A percentile compares a stretch with the other conserved stretches of the same genome.
Conservation (phyloP, 2,888 invertebrate species). For the Drosophila lutescens region DNA sequence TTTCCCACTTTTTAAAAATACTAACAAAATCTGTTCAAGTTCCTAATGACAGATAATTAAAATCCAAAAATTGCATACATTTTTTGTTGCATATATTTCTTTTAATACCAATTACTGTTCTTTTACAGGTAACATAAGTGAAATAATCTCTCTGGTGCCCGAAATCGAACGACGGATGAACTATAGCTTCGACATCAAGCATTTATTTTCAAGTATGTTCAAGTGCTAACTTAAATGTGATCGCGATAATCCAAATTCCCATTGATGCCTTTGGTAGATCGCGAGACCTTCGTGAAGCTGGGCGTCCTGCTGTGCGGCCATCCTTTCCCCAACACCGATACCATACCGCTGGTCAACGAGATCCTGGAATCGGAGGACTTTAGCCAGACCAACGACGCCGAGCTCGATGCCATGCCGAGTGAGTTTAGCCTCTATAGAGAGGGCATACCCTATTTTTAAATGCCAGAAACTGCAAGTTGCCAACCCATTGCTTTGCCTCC, state of each 20-base stretch:
- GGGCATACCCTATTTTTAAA: neutral
- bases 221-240: neutral
- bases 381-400: conserved; percentile 82
- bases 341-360: conserved; percentile 83
- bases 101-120: too few species aligned
- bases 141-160: conserved; percentile 79
- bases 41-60: too few species aligned
- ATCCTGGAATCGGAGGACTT: conserved; percentile 83
- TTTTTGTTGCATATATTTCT: too few species aligned
- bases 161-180: conserved; percentile 80
- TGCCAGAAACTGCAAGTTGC: neutral
- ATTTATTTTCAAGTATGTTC: conserved; percentile 82
- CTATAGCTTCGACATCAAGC: conserved; percentile 81
- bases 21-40: too few species aligned
- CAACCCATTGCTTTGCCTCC: conserved; percentile 22
- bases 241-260: neutral
- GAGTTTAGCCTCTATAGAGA: conserved; percentile 40
- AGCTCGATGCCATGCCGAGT: conserved; percentile 84
- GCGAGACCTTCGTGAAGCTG: conserved; percentile 85
- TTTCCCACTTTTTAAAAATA: too few species aligned
- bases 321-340: conserved; percentile 85
- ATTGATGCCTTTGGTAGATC: conserved; percentile 65
- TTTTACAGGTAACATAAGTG: conserved; percentile 66
- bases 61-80: too few species aligned
- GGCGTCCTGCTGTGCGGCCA: conserved; percentile 88